These are phyloP conservation scores for Cheilosia vulpina DNA, from an alignment of 2,888 invertebrate species.

Conservation along the genomic window DNA sequence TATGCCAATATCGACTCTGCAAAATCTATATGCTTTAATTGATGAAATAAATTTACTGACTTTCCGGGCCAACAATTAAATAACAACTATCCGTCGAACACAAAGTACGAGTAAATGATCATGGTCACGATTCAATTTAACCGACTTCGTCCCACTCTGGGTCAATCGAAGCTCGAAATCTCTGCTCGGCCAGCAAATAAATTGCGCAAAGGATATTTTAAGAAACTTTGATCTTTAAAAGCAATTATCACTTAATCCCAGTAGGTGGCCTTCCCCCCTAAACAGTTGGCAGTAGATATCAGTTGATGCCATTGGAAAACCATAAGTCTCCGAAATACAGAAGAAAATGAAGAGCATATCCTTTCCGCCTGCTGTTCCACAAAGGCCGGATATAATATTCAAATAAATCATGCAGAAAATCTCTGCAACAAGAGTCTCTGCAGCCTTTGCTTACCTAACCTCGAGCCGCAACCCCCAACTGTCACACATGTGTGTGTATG, in stretches of 20 bases:
- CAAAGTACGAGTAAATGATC: no score
- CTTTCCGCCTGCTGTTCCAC: background rate
- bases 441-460: background rate
- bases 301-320: slow-evolving; percentile 1
- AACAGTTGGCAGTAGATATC: slow-evolving; percentile 1
- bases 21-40: no score
- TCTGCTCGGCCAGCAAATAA: background rate
- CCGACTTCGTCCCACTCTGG: background rate
- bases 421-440: slow-evolving; percentile 28
- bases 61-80: no score
- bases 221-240: slow-evolving; percentile 18
- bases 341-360: slow-evolving; percentile 1
- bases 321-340: slow-evolving; percentile 20
- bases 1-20: no score
- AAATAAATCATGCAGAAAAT: slow-evolving; percentile 56
- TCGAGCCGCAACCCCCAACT: background rate
- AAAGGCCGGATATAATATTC: slow-evolving; percentile 31
- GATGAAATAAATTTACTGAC: no score
- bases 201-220: background rate
- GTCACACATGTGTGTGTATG: background rate
- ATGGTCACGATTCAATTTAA: no score
- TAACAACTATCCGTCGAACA: no score
- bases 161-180: background rate
- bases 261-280: background rate
- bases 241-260: slow-evolving; percentile 18